These are phyloP conservation scores for Lagopus leucura DNA, from an alignment of 2,113 vertebrate species.

Conservation along the genomic window DNA sequence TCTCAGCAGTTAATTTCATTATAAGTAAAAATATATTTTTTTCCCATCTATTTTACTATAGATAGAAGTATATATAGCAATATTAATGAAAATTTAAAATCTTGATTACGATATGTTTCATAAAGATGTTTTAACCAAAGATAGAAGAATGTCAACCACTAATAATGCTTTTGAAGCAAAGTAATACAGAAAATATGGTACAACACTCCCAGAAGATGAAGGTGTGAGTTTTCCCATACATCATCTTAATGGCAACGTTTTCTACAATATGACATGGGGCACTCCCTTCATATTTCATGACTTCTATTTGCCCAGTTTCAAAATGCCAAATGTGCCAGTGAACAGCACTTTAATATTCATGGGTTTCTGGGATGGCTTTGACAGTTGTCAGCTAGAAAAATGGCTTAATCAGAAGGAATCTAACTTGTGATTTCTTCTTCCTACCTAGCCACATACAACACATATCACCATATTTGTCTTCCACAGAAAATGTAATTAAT, in stretches of 20 bases:
- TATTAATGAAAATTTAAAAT: slow-evolving; percentile 45
- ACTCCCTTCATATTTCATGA: slow-evolving; percentile 84
- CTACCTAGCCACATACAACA: slow-evolving; percentile 15
- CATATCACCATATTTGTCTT: neutral
- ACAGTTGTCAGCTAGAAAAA: slow-evolving; percentile 82
- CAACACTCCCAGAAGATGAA: slow-evolving; percentile 73
- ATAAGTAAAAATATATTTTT: slow-evolving; percentile 26
- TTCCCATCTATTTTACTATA: neutral
- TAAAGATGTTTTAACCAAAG: slow-evolving; percentile 23
- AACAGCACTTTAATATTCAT: slow-evolving; percentile 84
- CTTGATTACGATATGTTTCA: neutral
- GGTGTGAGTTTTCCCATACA: slow-evolving; percentile 76
- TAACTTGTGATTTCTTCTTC: slow-evolving; percentile 70
- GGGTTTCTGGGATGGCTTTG: slow-evolving; percentile 73
- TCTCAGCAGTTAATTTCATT: neutral
- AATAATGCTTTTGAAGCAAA: slow-evolving; percentile 65
- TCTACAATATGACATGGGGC: slow-evolving; percentile 69
- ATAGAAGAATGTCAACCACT: slow-evolving; percentile 29
- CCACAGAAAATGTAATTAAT: neutral
- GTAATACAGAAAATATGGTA: slow-evolving; percentile 70
- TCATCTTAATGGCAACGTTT: slow-evolving; percentile 82
- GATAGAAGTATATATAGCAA: slow-evolving; percentile 2
- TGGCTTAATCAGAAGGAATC: slow-evolving; percentile 76
- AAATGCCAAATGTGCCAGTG: slow-evolving; percentile 79
- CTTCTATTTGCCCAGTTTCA: slow-evolving; percentile 81